Evolutionary conservation across 2,888 invertebrate species (phyloP), one percentile per base, ranked within the genome.

Genomic region (Chymomyza procnemis): DNA sequence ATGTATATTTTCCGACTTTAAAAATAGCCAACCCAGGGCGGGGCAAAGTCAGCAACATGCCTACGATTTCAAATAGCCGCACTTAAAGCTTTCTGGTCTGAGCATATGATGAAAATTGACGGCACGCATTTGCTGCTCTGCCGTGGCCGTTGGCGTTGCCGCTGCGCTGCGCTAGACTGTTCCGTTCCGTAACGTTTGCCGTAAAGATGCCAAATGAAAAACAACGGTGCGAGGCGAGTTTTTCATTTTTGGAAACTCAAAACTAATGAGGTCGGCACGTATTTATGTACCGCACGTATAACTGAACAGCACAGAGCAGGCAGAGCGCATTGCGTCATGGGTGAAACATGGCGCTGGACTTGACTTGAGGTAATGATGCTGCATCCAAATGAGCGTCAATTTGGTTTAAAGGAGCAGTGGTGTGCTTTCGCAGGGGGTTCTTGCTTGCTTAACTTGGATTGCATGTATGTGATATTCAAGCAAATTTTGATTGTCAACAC

Each of bases 201-300:
- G 55, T 65, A 41, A 41, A 9, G 34, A 9, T 12, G 34, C 34
- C 34, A 41, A 41, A 41, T 12, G 34, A 41, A 41, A 41, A 41
- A 41, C 34, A 41, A 41, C 34, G 34, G 12, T 41, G 34, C 34
- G 34, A 41, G 34, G 56, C 68, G 12, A 61, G 50, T 70, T 71
- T 70, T 59, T 41, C 26, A 55, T 56, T 64, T 69, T 73, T 66
- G 68, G 74, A 73, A 80, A 86, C 85, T 84, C 68, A 64, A 84
- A 69, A 73, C 81, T 84, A 84, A 80, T 84, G 78, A 74, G 85
- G 80, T 74, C 81, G 84, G 56, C 84, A 75, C 75, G 86, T 77
- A 68, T 69, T 63, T 64, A 61, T 71, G 70, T 69, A 66, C 34
- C 34, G 56, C 67, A 67, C 73, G 66, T 72, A 41, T 9, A 41